Conservation (phyloP, 2,113 vertebrate species). For the Atractosteus spatula region DNA sequence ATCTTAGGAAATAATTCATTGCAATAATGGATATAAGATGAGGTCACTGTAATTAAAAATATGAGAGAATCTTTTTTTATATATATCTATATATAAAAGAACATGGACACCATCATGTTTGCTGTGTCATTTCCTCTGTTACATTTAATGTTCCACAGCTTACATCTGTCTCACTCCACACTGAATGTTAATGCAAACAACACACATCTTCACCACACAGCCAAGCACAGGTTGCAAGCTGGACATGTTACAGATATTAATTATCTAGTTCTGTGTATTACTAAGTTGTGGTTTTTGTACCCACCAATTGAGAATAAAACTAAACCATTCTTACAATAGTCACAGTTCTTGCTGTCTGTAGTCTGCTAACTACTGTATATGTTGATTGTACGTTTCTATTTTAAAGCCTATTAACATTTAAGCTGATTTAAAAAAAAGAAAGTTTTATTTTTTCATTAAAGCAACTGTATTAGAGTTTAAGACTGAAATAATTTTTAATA, state of each 20-base stretch:
- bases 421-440: slow-evolving; percentile 18
- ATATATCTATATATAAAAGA: slow-evolving; percentile 68
- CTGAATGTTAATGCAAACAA: slow-evolving; percentile 62
- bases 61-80: slow-evolving; percentile 75
- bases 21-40: slow-evolving; percentile 98
- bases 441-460: slow-evolving; percentile 42
- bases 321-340: slow-evolving; percentile 69
- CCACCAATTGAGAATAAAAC: slow-evolving; percentile 74
- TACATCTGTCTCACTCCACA: slow-evolving; percentile 75
- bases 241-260: slow-evolving; percentile 73
- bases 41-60: slow-evolving; percentile 86
- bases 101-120: slow-evolving; percentile 69
- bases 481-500: slow-evolving; percentile 31
- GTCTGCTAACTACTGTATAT: slow-evolving; percentile 19
- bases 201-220: slow-evolving; percentile 67
- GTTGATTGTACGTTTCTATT: slow-evolving; percentile 16
- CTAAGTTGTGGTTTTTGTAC: slow-evolving; percentile 80
- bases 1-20: slow-evolving; percentile 95
- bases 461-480: slow-evolving; percentile 30
- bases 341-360: slow-evolving; percentile 48
- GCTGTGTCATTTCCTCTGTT: slow-evolving; percentile 67
- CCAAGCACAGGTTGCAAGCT: slow-evolving; percentile 64
- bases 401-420: slow-evolving; percentile 21
- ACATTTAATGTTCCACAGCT: slow-evolving; percentile 65
- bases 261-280: slow-evolving; percentile 77